Conservation (phyloP, 2,888 invertebrate species). For the Thymelicus acteon region DNA sequence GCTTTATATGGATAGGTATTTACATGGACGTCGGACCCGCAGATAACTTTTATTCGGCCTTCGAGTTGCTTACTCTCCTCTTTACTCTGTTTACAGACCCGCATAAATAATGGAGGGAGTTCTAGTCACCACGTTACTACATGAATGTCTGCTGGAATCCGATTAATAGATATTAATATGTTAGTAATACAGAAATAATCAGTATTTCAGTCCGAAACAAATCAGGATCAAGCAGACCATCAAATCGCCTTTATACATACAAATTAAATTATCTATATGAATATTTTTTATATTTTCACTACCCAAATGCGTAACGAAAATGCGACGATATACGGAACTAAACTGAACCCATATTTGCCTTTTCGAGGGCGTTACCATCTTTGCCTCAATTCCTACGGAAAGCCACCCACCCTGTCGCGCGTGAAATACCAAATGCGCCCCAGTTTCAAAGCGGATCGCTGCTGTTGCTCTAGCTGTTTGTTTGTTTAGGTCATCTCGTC, state of each 20-base stretch:
- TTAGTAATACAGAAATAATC: no score
- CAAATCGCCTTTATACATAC: no score
- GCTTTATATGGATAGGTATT: conserved; percentile 54
- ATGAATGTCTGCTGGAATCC: conserved; percentile 51
- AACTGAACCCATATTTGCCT: conserved; percentile 79
- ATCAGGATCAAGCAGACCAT: no score
- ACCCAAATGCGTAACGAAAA: conserved; percentile 77
- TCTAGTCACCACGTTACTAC: conserved; percentile 59
- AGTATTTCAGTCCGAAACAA: no score
- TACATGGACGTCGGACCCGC: conserved; percentile 70
- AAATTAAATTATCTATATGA: conserved; percentile 14
- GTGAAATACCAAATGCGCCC: conserved; percentile 84
- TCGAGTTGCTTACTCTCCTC: conserved; percentile 66
- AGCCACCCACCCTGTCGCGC: conserved; percentile 75
- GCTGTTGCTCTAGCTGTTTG: conserved; percentile 58
- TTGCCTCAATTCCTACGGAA: conserved; percentile 77
- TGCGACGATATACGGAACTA: conserved; percentile 74
- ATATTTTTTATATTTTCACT: conserved; percentile 63
- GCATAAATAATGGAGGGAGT: conserved; percentile 71
- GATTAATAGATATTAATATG: not conserved
- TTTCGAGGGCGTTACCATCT: conserved; percentile 79
- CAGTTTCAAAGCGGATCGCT: conserved; percentile 77
- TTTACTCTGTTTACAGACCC: conserved; percentile 77
- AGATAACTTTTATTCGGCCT: conserved; percentile 70
- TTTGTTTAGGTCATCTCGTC: conserved; percentile 77